Base-by-base conservation (phyloP, 2,888 invertebrate genomes). In the Drosophila infuscata region DNA sequence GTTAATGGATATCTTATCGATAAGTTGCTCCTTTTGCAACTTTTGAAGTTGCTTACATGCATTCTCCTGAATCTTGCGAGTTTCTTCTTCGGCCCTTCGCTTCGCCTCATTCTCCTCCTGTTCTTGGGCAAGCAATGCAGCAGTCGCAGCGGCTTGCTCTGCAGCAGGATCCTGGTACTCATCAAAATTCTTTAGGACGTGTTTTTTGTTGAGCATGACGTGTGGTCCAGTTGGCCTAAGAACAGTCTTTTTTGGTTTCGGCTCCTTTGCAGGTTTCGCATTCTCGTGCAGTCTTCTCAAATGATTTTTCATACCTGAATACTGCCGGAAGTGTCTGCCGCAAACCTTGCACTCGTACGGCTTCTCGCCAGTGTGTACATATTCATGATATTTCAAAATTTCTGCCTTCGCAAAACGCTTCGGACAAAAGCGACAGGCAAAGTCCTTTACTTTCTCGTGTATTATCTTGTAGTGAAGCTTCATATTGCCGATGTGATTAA, bases 321-420 rank as follows among this genome's bases (percentile, higher is more conserved):
- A 82, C 70, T 93, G 93, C 0, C n/a, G 92, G 66, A 93, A 92
- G 17, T 84, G 82, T 62, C 87, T 91, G 11, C 85, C 87, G 52
- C 92, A 92, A 5, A 86, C 74, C 6, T 81, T 80, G 56, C 92
- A 92, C 25, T 79, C 88, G 63, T 91, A 92, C 0, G 92, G 93
- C 33, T 91, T 92, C 53, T 92, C 93, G 0, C 92, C 93, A 0
- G 93, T 92, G 53, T 92, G 93, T 0, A 90, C 93, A 84, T 91
- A 91, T 73, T 92, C 92, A 48, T 93, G 92, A 72, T 93, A 92
- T 8, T 91, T 91, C 8, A 9, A 92, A 66, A 7, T 92, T 66
- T 92, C 92, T 7, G 92, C 89, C 65, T 92, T 92, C 6, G 92
- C 91, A 71, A 93, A 92, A 3, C 92, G 87, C 49, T 91, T 91